Conservation (phyloP, 2,797 vertebrate genomes). For the Craterocephalus amniculus region DNA sequence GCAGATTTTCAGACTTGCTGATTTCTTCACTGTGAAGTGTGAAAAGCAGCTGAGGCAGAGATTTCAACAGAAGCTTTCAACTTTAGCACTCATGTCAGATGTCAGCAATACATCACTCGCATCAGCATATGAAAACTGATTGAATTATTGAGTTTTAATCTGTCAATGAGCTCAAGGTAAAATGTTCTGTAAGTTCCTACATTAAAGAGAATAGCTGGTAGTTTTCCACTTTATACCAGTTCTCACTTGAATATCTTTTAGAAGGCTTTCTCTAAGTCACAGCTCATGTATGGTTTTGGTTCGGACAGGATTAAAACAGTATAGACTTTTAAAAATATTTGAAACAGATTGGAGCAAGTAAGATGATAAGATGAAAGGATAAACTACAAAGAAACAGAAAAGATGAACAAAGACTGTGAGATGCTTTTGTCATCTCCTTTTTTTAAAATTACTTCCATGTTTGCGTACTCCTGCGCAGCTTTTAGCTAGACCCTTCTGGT, state of each 20-base stretch:
- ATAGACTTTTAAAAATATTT: background rate
- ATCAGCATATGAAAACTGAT: background rate
- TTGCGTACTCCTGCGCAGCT: background rate
- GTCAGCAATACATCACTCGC: background rate
- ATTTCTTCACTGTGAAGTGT: slow-evolving; percentile 5
- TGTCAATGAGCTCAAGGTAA: too few species aligned
- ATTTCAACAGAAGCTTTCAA: slow-evolving; percentile 16
- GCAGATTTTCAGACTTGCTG: slow-evolving; percentile 15
- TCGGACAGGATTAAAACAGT: background rate
- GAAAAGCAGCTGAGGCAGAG: slow-evolving; percentile 18
- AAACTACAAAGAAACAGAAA: background rate
- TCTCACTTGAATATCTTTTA: background rate
- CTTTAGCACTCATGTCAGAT: slow-evolving; percentile 3
- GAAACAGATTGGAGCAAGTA: background rate
- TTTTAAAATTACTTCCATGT: background rate
- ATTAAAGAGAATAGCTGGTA: too few species aligned
- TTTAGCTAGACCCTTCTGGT: background rate
- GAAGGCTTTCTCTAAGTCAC: background rate
- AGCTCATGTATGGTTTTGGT: background rate
- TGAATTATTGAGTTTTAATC: background rate
- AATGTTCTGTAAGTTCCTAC: too few species aligned
- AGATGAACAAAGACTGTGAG: background rate
- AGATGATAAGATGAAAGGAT: background rate
- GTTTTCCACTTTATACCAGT: background rate
- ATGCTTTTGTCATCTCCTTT: background rate